These are phyloP conservation scores for Clarias platycephalus DNA, from an alignment of 2,797 vertebrate species.

Conservation along the genomic window DNA sequence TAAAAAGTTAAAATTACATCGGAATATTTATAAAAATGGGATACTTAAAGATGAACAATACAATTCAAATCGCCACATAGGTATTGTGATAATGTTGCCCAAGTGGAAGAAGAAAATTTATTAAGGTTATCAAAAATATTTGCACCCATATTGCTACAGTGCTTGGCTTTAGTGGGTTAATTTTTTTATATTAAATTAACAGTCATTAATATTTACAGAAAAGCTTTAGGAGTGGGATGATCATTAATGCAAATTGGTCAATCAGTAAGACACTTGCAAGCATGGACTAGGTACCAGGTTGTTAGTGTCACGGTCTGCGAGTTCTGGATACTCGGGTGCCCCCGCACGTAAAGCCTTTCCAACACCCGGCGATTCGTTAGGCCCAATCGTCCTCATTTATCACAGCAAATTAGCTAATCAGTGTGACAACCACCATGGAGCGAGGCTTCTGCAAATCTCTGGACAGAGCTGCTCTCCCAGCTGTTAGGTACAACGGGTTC, in stretches of 20 bases:
- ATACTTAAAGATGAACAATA: too few relatives aligned
- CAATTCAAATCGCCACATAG: too few relatives aligned
- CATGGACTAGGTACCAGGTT: constrained; percentile 2
- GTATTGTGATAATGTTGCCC: neutral
- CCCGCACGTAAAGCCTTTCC: constrained; percentile 25
- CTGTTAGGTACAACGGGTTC: constrained; percentile 33
- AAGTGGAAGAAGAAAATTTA: neutral
- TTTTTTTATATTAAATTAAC: neutral
- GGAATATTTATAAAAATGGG: too few relatives aligned
- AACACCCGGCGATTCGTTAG: constrained; percentile 46
- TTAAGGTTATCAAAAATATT: neutral
- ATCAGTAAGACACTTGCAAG: neutral
- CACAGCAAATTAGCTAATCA: constrained; percentile 51
- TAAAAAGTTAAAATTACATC: too few relatives aligned
- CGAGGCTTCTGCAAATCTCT: constrained; percentile 39
- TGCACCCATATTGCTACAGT: neutral
- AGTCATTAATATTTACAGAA: neutral
- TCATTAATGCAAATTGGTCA: neutral
- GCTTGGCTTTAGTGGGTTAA: neutral
- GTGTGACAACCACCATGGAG: constrained; percentile 45
- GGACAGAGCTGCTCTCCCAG: constrained; percentile 38
- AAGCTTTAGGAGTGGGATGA: neutral
- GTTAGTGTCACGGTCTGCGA: constrained; percentile 13
- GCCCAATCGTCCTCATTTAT: constrained; percentile 49
- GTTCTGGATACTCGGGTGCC: constrained; percentile 32